Evolutionary conservation across 1,140 invertebrate species (phyloP).

Genomic region (Laupala kohalensis): DNA sequence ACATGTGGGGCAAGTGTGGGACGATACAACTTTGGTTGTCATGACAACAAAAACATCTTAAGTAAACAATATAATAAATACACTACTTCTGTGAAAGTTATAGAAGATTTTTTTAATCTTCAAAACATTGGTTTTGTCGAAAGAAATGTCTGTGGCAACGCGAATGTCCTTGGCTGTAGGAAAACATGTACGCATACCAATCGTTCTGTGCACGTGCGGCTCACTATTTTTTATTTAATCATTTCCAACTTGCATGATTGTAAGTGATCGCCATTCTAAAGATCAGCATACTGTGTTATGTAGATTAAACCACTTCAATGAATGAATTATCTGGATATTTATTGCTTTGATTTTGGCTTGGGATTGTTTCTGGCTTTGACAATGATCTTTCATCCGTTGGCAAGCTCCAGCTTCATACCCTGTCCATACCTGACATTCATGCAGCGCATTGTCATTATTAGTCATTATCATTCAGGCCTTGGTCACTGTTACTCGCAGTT

Average conservation of each 20-base stretch:
- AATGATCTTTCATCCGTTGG: no score
- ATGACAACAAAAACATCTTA: slow-evolving; percentile 4
- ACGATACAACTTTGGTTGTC: not conserved
- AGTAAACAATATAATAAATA: not conserved
- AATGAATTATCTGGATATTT: no score
- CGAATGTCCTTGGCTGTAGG: slow-evolving; percentile 10
- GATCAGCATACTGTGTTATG: no score
- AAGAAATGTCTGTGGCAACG: slow-evolving; percentile 4
- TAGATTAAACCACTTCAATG: no score
- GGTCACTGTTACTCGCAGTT: no score
- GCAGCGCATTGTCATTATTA: no score
- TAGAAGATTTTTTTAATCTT: not conserved
- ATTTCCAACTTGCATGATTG: not conserved
- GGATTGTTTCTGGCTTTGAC: no score
- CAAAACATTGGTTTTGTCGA: not conserved
- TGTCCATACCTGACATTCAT: no score
- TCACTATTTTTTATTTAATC: not conserved
- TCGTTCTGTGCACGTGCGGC: not conserved
- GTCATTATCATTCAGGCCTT: no score
- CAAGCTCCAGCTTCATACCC: no score
- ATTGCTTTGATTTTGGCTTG: no score
- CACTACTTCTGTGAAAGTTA: not conserved
- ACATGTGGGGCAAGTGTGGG: not conserved
- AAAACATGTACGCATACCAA: slow-evolving; percentile 11
- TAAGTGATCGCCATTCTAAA: not conserved